Conservation (phyloP, 2,888 invertebrate species). For the Drosophila atripex region DNA sequence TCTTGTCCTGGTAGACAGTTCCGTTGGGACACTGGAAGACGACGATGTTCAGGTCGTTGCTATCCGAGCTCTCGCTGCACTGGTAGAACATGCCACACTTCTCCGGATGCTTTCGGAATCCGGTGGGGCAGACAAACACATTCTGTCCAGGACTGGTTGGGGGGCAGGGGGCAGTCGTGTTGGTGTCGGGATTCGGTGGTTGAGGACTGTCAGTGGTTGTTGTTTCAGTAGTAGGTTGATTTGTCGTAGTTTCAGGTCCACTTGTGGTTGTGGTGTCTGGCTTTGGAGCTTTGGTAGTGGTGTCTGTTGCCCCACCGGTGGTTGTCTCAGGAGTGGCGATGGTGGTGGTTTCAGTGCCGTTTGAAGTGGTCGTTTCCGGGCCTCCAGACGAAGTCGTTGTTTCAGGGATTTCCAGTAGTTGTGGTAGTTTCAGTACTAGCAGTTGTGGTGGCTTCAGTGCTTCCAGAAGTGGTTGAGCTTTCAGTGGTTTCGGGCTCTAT, state of each 20-base stretch:
- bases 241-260: conserved; percentile 31
- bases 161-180: conserved; percentile 64
- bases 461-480: conserved; percentile 8
- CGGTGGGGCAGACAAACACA: conserved; percentile 91
- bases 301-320: not conserved
- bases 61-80: conserved; percentile 88
- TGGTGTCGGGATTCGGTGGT: conserved; percentile 15
- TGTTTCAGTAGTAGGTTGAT: conserved; percentile 30
- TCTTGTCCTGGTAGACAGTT: conserved; percentile 90
- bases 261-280: conserved; percentile 28
- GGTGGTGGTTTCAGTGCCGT: conserved; percentile 36
- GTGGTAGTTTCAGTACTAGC: conserved; percentile 8
- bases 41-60: conserved; percentile 89
- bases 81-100: conserved; percentile 94
- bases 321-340: conserved; percentile 13
- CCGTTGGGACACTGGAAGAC: conserved; percentile 91
- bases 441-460: conserved; percentile 17
- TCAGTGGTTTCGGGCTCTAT: conserved; percentile 44
- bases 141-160: conserved; percentile 87
- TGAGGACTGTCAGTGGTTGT: conserved; percentile 28
- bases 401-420: conserved; percentile 2
- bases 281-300: conserved; percentile 12
- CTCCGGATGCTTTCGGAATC: conserved; percentile 92
- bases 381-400: conserved; percentile 15
- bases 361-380: conserved; percentile 24